Percentiles rank a stretch among this genome's conserved stretches.
Evolutionary conservation across 1,140 invertebrate genomes (phyloP).

Genomic region (Lucilia cuprina): DNA sequence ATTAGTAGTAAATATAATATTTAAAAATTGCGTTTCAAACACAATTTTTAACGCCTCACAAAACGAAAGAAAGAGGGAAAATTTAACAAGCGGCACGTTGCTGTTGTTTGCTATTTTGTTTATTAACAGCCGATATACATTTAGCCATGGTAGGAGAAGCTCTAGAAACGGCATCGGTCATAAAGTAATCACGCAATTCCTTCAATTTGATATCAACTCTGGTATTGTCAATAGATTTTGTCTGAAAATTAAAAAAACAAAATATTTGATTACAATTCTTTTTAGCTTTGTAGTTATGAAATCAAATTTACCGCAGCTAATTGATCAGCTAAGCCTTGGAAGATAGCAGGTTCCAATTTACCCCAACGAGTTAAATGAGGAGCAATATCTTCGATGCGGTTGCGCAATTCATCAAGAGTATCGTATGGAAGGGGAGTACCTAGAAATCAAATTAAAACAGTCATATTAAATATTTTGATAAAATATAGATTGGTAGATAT

Average conservation of each 20-base stretch:
- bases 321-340: slow-evolving; percentile 77
- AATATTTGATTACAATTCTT: neutral
- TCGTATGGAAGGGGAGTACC: slow-evolving; percentile 85
- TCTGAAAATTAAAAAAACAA: slow-evolving; percentile 46
- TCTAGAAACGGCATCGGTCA: slow-evolving; percentile 95
- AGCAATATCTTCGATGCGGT: slow-evolving; percentile 82
- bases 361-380: slow-evolving; percentile 89
- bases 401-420: slow-evolving; percentile 82
- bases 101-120: slow-evolving; percentile 58
- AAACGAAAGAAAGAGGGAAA: neutral
- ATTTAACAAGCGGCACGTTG: slow-evolving; percentile 39
- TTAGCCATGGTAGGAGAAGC: slow-evolving; percentile 99
- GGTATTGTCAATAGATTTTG: slow-evolving; percentile 64
- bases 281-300: neutral
- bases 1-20: neutral
- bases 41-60: neutral
- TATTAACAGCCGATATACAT: slow-evolving; percentile 89
- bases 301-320: slow-evolving; percentile 68
- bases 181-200: slow-evolving; percentile 93
- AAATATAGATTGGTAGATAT: too few species aligned
- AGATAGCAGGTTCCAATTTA: slow-evolving; percentile 84
- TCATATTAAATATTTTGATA: too few species aligned
- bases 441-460: slow-evolving; percentile 17
- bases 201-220: slow-evolving; percentile 80
- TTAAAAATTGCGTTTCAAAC: slow-evolving; percentile 17